phyloP scores from a whole-genome alignment of 2,797 vertebrate genomes.

The Mus minutoides region DNA sequence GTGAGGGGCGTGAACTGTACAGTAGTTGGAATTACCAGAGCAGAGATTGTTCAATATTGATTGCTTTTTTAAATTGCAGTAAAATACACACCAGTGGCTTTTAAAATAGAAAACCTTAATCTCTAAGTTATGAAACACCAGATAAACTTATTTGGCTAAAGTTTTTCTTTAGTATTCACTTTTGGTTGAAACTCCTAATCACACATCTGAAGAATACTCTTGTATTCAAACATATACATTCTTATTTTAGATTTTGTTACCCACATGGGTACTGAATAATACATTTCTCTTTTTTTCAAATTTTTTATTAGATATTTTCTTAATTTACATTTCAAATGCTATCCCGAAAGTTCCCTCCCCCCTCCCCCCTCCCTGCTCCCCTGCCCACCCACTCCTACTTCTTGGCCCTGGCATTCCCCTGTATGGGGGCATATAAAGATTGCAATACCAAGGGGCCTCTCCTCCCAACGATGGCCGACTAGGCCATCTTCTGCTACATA shows the following conservation, averaged over 20 bases:
- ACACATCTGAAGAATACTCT: constrained; percentile 7
- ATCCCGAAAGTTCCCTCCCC: no score
- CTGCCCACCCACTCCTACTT: no score
- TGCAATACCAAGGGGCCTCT: no score
- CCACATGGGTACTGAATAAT: not conserved
- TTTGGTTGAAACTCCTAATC: not conserved
- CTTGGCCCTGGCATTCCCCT: no score
- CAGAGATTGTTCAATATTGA: not conserved
- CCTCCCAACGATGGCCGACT: no score
- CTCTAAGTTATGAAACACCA: constrained; percentile 41
- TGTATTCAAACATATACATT: not conserved
- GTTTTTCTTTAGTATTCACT: not conserved
- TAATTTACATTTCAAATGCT: no score
- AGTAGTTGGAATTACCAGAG: constrained; percentile 41
- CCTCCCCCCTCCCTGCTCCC: no score
- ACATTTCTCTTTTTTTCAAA: no score
- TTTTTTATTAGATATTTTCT: no score
- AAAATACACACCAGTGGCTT: not conserved
- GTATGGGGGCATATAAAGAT: no score
- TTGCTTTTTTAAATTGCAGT: not conserved
- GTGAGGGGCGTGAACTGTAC: constrained; percentile 27
- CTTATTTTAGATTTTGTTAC: constrained; percentile 42
- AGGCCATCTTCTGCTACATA: no score
- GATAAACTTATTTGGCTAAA: not conserved
- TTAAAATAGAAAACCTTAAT: constrained; percentile 31